phyloP scores from a whole-genome alignment of 1,140 invertebrate species.

The Drosophila pruinosa region DNA sequence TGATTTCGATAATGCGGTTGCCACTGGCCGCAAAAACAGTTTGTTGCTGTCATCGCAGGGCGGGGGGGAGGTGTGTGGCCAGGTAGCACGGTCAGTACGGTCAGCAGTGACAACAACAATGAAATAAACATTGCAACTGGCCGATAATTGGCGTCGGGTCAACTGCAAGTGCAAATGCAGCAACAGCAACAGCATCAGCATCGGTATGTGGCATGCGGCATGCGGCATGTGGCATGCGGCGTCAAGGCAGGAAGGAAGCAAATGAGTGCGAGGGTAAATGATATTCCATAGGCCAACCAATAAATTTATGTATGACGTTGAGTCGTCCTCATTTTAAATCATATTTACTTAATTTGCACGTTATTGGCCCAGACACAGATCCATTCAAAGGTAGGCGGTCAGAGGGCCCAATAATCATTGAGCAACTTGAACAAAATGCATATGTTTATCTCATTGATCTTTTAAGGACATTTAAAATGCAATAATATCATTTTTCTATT shows the following conservation, averaged over 20 bases:
- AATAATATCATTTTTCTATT: no score
- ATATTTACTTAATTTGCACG: constrained; percentile 17
- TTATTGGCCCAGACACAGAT: background rate
- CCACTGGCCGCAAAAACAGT: constrained; percentile 77
- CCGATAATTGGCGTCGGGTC: constrained; percentile 74
- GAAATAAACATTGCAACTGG: constrained; percentile 43
- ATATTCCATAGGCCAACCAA: constrained; percentile 38
- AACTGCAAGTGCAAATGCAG: constrained; percentile 40
- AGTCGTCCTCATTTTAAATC: constrained; percentile 21
- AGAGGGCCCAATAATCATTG: background rate
- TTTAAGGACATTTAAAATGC: no score
- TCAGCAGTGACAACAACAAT: constrained; percentile 24
- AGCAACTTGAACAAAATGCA: background rate
- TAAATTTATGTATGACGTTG: constrained; percentile 75
- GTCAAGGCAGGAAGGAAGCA: background rate
- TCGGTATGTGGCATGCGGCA: background rate
- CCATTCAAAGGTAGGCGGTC: background rate
- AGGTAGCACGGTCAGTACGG: background rate
- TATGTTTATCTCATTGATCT: background rate
- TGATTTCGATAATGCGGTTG: constrained; percentile 80
- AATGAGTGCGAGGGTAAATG: background rate
- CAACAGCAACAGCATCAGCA: constrained; percentile 7
- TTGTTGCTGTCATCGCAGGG: constrained; percentile 68
- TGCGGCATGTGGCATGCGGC: background rate
- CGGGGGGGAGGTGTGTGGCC: background rate